Percentiles rank a stretch among this genome's conserved stretches.
phyloP scores from a whole-genome alignment of 2,797 vertebrate species.

The Tympanoctomys barrerae region DNA sequence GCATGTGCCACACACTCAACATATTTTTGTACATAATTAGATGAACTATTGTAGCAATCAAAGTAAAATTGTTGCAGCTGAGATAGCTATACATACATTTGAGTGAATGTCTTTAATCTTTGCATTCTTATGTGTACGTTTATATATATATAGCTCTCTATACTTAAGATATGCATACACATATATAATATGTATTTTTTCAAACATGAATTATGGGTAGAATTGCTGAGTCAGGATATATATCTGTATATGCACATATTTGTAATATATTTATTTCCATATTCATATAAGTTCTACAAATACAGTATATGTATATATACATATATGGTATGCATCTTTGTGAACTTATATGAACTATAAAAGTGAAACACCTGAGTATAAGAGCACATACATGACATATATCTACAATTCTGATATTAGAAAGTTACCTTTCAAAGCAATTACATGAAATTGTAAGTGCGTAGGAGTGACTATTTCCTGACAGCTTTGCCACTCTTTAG shows the following conservation, averaged over 20 bases:
- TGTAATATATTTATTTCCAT: neutral
- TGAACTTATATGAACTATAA: neutral
- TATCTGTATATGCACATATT: neutral
- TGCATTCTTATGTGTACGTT: neutral
- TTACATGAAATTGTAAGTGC: neutral
- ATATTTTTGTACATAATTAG: neutral
- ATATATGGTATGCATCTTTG: neutral
- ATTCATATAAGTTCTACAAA: neutral
- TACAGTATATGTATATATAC: neutral
- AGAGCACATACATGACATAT: neutral
- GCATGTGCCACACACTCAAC: neutral
- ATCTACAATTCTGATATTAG: constrained; percentile 27
- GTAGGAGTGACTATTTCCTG: constrained; percentile 5
- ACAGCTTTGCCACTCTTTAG: constrained; percentile 19
- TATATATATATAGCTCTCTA: neutral
- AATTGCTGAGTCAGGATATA: neutral
- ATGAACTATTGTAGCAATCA: neutral
- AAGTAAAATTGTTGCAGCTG: constrained; percentile 1
- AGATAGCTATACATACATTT: neutral
- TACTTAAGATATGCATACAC: neutral
- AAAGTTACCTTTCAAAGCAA: constrained; percentile 43
- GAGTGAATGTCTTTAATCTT: neutral
- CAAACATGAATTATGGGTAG: neutral
- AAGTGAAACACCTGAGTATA: neutral
- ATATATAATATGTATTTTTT: neutral